Evolutionary conservation across 2,113 vertebrate species (phyloP), one percentile per base, ranked within the genome.

Genomic region (Spilogale gracilis): DNA sequence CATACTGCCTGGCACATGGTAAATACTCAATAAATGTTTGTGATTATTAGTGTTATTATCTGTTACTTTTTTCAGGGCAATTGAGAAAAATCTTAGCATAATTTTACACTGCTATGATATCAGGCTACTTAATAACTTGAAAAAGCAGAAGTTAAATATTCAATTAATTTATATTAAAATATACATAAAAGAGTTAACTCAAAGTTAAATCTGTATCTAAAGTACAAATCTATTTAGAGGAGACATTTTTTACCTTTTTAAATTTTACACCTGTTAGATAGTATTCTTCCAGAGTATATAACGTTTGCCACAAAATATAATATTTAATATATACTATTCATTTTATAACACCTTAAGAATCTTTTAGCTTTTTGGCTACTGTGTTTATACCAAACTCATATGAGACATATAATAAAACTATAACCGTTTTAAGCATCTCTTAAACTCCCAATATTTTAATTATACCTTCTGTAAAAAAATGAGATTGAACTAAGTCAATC

Each of bases 321-420:
- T 80, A 87, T 48, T 90, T 93, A 52, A 80, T 32, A 96, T 54
- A 82, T 78, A 17, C 2, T 60, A 71, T 56, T 84, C 12, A 56
- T 50, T 60, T 96, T 78, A 69, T 45, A 90, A 88, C 9, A 65
- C 12, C 92, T 88, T 12, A 96, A 78, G 45, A 97, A 91, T 95
- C 58, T 94, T 65, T 79, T 45, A 69, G 43, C 18, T 79, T 81
- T 91, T n/a, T 38, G 25, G 38, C 20, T 89, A 78, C 45, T 9
- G 32, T 69, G 84, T 96, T 90, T 65, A 86, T 71, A 89, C 11
- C 2, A 48, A 93, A 93, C 14, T 96, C 60, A 85, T 8, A 82
- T 88, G 16, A 85, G 7, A 96, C 6, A 84, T 27, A 82, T 10
- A 69, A 65, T 86, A 93, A 96, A 95, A 84, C 2, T 84, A 4